Percentiles rank a stretch among this genome's conserved stretches.
Conservation (phyloP, 2,797 vertebrate genomes). For the Hipposideros larvatus region DNA sequence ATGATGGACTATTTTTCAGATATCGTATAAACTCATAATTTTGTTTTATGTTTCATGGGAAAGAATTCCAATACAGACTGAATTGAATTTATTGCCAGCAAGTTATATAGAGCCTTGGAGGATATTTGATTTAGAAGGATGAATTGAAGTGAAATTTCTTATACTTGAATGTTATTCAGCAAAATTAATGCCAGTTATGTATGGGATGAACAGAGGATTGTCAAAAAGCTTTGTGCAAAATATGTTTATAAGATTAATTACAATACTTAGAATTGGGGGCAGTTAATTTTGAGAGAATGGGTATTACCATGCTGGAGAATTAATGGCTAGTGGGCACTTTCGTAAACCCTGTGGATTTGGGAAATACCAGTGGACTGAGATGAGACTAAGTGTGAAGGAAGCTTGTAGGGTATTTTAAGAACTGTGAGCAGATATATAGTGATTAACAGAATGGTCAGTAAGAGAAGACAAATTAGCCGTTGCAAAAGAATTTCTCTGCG, state of each 20-base stretch:
- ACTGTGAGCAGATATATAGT: background rate
- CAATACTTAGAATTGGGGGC: background rate
- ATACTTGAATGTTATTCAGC: background rate
- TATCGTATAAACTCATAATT: background rate
- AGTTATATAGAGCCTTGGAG: background rate
- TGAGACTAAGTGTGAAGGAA: background rate
- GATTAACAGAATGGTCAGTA: background rate
- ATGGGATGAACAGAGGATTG: background rate
- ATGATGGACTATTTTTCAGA: background rate
- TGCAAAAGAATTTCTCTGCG: background rate
- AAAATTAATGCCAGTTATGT: background rate
- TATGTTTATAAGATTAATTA: background rate
- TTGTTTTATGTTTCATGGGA: background rate
- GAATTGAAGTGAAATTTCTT: background rate
- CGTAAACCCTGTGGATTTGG: background rate
- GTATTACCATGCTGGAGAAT: background rate
- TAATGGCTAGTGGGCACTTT: background rate
- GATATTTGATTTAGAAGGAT: slow-evolving; percentile 11
- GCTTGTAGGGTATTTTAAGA: background rate
- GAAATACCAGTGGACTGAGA: background rate
- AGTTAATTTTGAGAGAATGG: slow-evolving; percentile 5
- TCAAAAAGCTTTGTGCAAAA: background rate
- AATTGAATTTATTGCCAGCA: background rate
- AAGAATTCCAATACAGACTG: background rate
- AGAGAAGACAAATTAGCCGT: background rate